phyloP scores from a whole-genome alignment of 1,140 invertebrate species.

The Drusus annulatus region DNA sequence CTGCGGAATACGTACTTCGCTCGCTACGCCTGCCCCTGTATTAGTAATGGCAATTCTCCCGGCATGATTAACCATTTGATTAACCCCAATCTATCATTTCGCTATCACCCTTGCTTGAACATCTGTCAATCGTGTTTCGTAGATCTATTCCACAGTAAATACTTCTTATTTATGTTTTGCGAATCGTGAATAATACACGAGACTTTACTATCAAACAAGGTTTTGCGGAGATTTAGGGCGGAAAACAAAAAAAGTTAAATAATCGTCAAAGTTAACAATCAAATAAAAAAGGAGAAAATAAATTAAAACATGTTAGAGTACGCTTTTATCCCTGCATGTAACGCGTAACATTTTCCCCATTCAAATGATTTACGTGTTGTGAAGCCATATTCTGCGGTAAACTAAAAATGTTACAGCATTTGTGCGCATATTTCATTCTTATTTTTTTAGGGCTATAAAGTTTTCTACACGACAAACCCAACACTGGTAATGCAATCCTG shows the following conservation, averaged over 20 bases:
- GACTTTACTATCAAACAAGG: too few relatives aligned
- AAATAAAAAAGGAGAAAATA: neutral
- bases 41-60: too few relatives aligned
- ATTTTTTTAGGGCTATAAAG: constrained; percentile 92
- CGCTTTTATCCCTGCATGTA: constrained; percentile 15
- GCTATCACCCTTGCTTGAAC: too few relatives aligned
- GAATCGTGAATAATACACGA: too few relatives aligned
- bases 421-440: constrained; percentile 37
- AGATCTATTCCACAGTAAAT: too few relatives aligned
- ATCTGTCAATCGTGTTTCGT: too few relatives aligned
- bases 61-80: too few relatives aligned
- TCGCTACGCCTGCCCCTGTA: too few relatives aligned
- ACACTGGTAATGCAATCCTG: constrained; percentile 89
- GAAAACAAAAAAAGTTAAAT: neutral
- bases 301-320: neutral
- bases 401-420: constrained; percentile 29
- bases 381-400: constrained; percentile 38
- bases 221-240: too few relatives aligned
- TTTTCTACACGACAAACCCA: constrained; percentile 94
- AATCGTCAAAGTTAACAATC: neutral
- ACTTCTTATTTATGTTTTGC: too few relatives aligned
- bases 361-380: constrained; percentile 31
- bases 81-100: too few relatives aligned
- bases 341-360: constrained; percentile 18
- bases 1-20: too few relatives aligned